Evolutionary conservation across 2,888 invertebrate genomes (phyloP).

Genomic region (Dioctria linearis): DNA sequence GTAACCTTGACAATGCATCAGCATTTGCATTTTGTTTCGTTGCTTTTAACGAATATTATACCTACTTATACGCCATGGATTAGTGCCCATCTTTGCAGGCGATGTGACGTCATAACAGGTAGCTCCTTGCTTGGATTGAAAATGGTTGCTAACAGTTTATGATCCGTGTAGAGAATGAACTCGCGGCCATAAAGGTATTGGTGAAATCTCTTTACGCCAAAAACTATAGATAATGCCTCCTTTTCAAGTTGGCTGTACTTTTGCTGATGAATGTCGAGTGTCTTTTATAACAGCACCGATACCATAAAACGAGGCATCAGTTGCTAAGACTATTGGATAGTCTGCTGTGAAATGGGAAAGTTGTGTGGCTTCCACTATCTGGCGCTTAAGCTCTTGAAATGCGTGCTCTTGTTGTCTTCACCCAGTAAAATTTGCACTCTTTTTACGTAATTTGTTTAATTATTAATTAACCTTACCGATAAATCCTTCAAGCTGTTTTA

Average conservation of each 20-base stretch:
- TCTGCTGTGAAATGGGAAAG: not conserved
- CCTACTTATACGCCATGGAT: too few relatives aligned
- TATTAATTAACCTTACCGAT: too few relatives aligned
- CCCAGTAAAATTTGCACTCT: not conserved
- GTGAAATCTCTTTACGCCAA: constrained; percentile 41
- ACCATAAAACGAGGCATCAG: constrained; percentile 2
- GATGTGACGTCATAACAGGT: too few relatives aligned
- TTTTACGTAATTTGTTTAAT: too few relatives aligned
- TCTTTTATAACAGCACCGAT: constrained; percentile 43
- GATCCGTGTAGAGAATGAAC: constrained; percentile 35
- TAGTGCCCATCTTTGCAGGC: too few relatives aligned
- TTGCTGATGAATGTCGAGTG: constrained; percentile 42
- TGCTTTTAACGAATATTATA: too few relatives aligned
- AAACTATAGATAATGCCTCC: constrained; percentile 53
- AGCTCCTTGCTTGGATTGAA: too few relatives aligned
- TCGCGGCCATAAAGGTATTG: constrained; percentile 45
- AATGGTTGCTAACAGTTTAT: not conserved
- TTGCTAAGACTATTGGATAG: not conserved
- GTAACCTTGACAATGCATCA: too few relatives aligned
- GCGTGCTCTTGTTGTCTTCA: not conserved
- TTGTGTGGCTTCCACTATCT: not conserved
- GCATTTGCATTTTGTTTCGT: too few relatives aligned
- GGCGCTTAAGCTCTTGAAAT: not conserved
- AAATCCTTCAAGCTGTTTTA: too few relatives aligned
- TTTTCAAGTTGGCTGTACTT: constrained; percentile 52